phyloP scores from a whole-genome alignment of 23 tunicate genomes.

The Phallusia fumigata region DNA sequence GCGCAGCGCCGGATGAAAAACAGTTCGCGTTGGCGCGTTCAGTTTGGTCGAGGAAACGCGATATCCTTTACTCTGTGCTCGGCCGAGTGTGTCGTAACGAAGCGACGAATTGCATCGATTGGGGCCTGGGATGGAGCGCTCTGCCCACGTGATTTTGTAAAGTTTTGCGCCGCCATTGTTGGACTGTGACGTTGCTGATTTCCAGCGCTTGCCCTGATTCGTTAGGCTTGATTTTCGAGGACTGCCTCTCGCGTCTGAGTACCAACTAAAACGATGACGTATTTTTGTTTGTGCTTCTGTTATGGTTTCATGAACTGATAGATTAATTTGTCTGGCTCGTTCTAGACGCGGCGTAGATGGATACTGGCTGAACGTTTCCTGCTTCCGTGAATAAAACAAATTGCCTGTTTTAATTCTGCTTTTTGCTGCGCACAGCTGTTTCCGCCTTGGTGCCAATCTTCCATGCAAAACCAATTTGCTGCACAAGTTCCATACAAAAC shows the following conservation, averaged over 20 bases:
- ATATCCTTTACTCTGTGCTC: slow-evolving; percentile 9
- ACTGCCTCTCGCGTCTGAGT: no score
- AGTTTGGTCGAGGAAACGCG: slow-evolving; percentile 5
- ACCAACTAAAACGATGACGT: no score
- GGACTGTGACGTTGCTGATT: no score
- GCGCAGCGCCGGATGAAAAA: not conserved
- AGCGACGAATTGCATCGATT: not conserved
- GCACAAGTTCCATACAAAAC: no score
- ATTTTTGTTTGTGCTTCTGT: no score
- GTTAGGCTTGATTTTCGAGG: not conserved
- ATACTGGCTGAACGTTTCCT: not conserved
- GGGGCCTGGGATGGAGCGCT: not conserved
- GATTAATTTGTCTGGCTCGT: no score
- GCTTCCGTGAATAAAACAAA: no score
- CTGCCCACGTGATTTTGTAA: not conserved
- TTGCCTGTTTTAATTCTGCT: not conserved
- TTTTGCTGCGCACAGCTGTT: not conserved
- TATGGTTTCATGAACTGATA: no score
- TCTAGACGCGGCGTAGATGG: no score
- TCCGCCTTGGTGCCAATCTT: not conserved
- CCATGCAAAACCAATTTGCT: not conserved
- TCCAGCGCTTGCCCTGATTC: not conserved
- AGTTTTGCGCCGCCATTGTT: slow-evolving; percentile 1
- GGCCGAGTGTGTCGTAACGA: not conserved
- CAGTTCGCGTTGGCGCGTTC: not conserved